Conservation (phyloP, 1,140 invertebrate genomes). For the Ips nitidus region DNA sequence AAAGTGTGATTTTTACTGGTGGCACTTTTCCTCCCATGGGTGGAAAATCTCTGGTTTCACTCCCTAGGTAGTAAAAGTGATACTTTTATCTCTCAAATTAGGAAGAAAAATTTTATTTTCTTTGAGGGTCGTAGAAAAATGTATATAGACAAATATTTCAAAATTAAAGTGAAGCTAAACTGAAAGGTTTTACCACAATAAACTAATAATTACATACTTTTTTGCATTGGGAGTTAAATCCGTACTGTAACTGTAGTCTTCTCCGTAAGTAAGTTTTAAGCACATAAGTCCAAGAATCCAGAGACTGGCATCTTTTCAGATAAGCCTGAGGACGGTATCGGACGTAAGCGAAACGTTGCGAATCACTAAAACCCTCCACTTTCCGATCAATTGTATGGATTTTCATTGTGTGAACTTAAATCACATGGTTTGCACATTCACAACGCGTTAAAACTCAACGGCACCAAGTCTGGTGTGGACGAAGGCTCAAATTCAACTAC, state of each 20-base stretch:
- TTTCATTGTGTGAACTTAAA: neutral
- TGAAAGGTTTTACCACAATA: no score
- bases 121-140: no score
- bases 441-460: neutral
- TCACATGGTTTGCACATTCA: neutral
- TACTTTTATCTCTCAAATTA: no score
- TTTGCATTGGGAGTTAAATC: slow-evolving; percentile 17
- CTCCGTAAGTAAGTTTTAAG: slow-evolving; percentile 42
- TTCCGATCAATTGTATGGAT: neutral
- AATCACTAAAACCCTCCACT: neutral
- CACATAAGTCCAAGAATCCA: slow-evolving; percentile 43
- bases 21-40: no score
- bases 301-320: slow-evolving; percentile 39
- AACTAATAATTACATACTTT: neutral
- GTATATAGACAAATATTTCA: no score
- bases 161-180: no score
- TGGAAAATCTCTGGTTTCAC: no score
- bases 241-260: slow-evolving; percentile 21
- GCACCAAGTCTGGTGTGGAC: neutral
- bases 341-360: slow-evolving; percentile 19
- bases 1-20: no score
- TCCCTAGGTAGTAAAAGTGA: no score
- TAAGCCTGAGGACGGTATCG: slow-evolving; percentile 41
- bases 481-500: slow-evolving; percentile 22
- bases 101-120: no score